Percentiles rank a stretch among this genome's conserved stretches.
Evolutionary conservation across 2,888 invertebrate species (phyloP).

Genomic region (Thera obeliscata): DNA sequence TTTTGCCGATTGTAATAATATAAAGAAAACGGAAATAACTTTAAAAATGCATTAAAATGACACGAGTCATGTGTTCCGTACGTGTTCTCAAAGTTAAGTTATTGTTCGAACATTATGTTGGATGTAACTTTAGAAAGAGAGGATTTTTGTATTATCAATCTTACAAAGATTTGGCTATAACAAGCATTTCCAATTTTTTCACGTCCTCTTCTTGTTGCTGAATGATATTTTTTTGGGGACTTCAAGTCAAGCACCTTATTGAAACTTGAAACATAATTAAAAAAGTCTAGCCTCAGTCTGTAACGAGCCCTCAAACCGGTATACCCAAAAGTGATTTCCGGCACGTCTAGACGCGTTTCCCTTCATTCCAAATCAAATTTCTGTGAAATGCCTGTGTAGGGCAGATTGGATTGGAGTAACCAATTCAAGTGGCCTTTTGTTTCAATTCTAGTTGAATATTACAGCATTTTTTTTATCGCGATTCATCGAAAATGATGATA

Average conservation of each 20-base stretch:
- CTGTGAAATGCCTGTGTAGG: slow-evolving; percentile 19
- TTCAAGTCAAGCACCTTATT: not conserved
- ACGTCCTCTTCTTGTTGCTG: too few relatives aligned
- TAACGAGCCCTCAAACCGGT: slow-evolving; percentile 35
- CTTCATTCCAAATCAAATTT: slow-evolving; percentile 55
- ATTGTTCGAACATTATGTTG: slow-evolving; percentile 1
- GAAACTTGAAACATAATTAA: slow-evolving; percentile 9
- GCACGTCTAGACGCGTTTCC: slow-evolving; percentile 75
- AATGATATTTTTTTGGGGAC: too few relatives aligned
- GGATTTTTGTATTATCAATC: too few relatives aligned
- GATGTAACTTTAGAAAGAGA: not conserved
- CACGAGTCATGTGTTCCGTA: slow-evolving; percentile 9
- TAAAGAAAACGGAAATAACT: slow-evolving; percentile 25
- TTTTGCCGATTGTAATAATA: slow-evolving; percentile 1
- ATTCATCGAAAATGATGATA: too few relatives aligned
- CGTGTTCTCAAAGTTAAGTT: slow-evolving; percentile 24
- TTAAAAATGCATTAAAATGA: slow-evolving; percentile 24
- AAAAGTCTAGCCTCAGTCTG: slow-evolving; percentile 17
- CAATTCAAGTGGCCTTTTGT: not conserved
- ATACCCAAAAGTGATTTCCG: slow-evolving; percentile 73
- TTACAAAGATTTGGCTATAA: too few relatives aligned
- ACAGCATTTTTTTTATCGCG: too few relatives aligned
- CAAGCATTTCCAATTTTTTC: too few relatives aligned
- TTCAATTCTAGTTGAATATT: not conserved
- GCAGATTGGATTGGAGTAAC: not conserved